These are phyloP conservation scores for Pitangus sulphuratus DNA, from an alignment of 2,797 vertebrate genomes.

Conservation along the genomic window DNA sequence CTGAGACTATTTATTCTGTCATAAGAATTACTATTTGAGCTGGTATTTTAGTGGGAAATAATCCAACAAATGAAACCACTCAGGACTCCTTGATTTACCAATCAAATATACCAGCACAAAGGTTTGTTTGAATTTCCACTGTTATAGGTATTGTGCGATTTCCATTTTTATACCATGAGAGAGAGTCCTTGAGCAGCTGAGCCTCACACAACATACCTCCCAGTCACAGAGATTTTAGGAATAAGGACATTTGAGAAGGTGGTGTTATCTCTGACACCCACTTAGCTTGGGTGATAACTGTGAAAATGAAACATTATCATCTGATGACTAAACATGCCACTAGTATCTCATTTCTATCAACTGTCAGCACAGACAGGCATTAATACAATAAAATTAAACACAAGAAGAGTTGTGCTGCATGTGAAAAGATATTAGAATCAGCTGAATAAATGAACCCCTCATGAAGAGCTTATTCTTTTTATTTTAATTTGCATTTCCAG, in stretches of 20 bases:
- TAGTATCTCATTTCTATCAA: not conserved
- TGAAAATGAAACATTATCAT: not conserved
- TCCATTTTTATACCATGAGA: not conserved
- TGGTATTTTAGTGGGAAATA: not conserved
- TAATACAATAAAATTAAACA: not conserved
- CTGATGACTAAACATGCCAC: not conserved
- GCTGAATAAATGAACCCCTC: not conserved
- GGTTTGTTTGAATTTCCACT: not conserved
- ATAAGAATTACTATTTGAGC: conserved; percentile 8
- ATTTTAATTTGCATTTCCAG: not conserved
- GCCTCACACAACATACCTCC: not conserved
- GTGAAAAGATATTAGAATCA: not conserved
- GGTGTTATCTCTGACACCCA: not conserved
- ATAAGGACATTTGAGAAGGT: not conserved
- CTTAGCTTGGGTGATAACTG: not conserved
- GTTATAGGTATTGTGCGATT: not conserved
- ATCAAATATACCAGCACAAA: not conserved
- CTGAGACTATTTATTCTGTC: not conserved
- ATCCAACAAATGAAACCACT: not conserved
- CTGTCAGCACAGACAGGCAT: not conserved
- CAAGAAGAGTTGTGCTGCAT: not conserved
- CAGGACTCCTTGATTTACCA: not conserved
- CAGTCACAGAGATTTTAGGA: not conserved
- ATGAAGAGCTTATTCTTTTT: not conserved
- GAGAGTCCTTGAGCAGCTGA: not conserved